Evolutionary conservation across 2,888 invertebrate species (phyloP).

Genomic region (Andricus quercusramuli): DNA sequence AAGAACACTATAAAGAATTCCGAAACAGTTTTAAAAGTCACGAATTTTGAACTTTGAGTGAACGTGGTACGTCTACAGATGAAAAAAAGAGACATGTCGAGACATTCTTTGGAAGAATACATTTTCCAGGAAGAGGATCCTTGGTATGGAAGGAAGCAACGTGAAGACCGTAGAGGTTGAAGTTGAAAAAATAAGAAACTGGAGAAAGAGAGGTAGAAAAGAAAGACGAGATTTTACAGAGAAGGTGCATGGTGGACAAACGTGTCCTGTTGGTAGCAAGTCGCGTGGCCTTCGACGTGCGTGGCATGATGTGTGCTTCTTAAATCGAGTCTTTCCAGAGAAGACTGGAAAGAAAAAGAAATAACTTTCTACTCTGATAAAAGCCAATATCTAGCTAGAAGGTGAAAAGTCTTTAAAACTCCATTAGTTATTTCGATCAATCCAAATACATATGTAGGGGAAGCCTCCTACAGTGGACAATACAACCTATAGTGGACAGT

Average conservation of each 20-base stretch:
- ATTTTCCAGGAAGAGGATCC: conserved; percentile 28
- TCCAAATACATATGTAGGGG: too few relatives aligned
- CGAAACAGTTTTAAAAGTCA: not conserved
- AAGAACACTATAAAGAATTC: not conserved
- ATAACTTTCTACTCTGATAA: conserved; percentile 55
- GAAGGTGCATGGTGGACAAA: conserved; percentile 53
- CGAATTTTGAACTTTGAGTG: not conserved
- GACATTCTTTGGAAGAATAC: conserved; percentile 28
- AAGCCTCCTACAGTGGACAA: too few relatives aligned
- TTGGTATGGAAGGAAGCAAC: conserved; percentile 40
- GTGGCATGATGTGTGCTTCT: conserved; percentile 64
- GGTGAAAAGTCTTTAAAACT: not conserved
- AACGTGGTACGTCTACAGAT: not conserved
- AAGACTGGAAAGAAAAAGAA: conserved; percentile 53
- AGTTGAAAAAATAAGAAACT: conserved; percentile 4
- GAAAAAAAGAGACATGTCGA: not conserved
- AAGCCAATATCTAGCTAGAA: conserved; percentile 47
- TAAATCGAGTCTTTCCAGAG: conserved; percentile 56
- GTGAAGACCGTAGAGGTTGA: not conserved
- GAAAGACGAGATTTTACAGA: conserved; percentile 34
- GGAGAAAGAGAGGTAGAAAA: conserved; percentile 38
- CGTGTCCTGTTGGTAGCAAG: conserved; percentile 64
- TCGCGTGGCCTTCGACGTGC: conserved; percentile 73
- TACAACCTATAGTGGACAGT: too few relatives aligned
- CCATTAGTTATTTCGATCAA: not conserved